Conservation (phyloP, 1,140 invertebrate species). For the Caenorhabditis brenneri region DNA sequence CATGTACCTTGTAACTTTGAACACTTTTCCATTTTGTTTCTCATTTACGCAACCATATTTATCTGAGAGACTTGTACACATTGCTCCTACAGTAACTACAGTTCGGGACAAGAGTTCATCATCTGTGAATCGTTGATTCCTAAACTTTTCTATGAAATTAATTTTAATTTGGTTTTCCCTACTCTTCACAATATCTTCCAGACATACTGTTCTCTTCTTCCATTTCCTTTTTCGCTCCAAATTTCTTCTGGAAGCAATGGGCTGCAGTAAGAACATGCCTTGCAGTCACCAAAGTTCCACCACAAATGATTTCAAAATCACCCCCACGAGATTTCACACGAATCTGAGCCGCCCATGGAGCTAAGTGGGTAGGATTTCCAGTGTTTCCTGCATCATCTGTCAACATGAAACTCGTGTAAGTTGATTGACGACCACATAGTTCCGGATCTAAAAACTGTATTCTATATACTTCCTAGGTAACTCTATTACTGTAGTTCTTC, state of each 20-base stretch:
- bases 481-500: not conserved
- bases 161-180: too few relatives aligned
- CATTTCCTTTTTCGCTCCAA: not conserved
- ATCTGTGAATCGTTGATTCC: slow-evolving; percentile 12
- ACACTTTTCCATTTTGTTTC: not conserved
- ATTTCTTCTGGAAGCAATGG: slow-evolving; percentile 21
- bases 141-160: not conserved
- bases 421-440: slow-evolving; percentile 11
- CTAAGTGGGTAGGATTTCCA: slow-evolving; percentile 28
- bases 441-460: not conserved
- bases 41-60: slow-evolving; percentile 26
- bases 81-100: not conserved
- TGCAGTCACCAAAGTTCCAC: not conserved
- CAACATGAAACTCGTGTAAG: slow-evolving; percentile 11
- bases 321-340: not conserved
- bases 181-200: slow-evolving; percentile 15
- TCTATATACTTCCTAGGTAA: not conserved
- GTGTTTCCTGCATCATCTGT: not conserved
- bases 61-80: not conserved
- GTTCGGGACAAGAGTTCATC: not conserved
- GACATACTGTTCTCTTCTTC: slow-evolving; percentile 9
- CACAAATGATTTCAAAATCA: slow-evolving; percentile 3
- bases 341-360: slow-evolving; percentile 24
- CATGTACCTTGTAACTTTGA: slow-evolving; percentile 1
- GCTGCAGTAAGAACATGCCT: slow-evolving; percentile 3